Conservation (phyloP, 1,140 invertebrate species). For the Vanessa atalanta region DNA sequence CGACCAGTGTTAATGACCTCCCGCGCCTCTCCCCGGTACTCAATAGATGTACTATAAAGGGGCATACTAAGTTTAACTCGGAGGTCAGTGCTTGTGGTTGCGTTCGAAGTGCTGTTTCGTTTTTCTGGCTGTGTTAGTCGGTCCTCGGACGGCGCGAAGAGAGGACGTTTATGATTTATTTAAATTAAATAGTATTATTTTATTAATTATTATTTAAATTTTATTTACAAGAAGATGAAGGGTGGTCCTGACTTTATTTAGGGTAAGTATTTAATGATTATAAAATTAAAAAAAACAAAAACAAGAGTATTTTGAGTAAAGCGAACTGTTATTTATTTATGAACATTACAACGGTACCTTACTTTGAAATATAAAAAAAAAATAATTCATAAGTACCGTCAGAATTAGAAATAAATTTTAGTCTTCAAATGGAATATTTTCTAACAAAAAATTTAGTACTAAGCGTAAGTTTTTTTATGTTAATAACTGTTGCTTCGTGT, state of each 20-base stretch:
- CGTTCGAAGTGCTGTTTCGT: slow-evolving; percentile 49
- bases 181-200: slow-evolving; percentile 28
- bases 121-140: slow-evolving; percentile 52
- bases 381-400: no score
- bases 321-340: no score
- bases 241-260: slow-evolving; percentile 42
- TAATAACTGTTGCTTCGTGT: no score
- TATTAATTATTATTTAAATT: slow-evolving; percentile 27
- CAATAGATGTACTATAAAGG: slow-evolving; percentile 45
- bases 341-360: no score
- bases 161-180: slow-evolving; percentile 40
- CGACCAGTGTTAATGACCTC: slow-evolving; percentile 43
- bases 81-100: slow-evolving; percentile 53
- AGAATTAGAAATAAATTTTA: no score
- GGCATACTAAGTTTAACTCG: slow-evolving; percentile 43
- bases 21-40: slow-evolving; percentile 36
- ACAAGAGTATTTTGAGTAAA: no score
- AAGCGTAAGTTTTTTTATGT: no score
- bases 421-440: no score
- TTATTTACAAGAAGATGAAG: slow-evolving; percentile 35
- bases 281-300: background rate
- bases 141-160: slow-evolving; percentile 39
- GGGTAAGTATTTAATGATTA: slow-evolving; percentile 47
- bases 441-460: no score
- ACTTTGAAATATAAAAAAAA: no score